These are phyloP conservation scores for Nyctereutes procyonoides DNA, from an alignment of 2,113 vertebrate genomes.

Conservation along the genomic window DNA sequence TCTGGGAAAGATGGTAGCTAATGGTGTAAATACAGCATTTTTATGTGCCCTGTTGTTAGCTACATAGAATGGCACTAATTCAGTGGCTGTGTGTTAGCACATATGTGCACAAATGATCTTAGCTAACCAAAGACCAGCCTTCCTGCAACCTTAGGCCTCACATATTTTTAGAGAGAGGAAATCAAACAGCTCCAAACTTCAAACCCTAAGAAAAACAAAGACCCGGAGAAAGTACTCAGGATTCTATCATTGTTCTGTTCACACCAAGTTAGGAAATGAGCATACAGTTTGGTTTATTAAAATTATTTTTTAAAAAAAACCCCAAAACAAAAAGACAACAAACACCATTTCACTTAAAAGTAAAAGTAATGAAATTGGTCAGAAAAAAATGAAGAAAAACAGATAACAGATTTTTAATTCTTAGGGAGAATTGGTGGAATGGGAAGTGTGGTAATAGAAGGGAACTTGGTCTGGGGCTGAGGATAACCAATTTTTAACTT, in stretches of 20 bases:
- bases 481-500: background rate
- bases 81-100: background rate
- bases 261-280: slow-evolving; percentile 14
- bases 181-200: slow-evolving; percentile 28
- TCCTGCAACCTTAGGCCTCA: background rate
- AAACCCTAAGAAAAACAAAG: slow-evolving; percentile 59
- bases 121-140: background rate
- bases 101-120: fast-evolving
- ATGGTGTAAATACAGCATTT: background rate
- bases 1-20: background rate
- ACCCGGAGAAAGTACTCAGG: slow-evolving; percentile 11
- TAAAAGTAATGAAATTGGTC: background rate
- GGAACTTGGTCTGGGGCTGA: background rate
- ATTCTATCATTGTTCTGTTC: slow-evolving; percentile 6
- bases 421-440: background rate
- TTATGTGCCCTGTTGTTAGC: background rate
- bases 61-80: background rate
- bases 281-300: slow-evolving; percentile 17
- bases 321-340: too few relatives aligned
- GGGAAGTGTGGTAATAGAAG: background rate
- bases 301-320: background rate
- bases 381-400: background rate
- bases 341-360: background rate
- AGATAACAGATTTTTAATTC: background rate
- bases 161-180: background rate